Evolutionary conservation across 1,140 invertebrate genomes (phyloP), one percentile per base, ranked within the genome.

Genomic region (Coptotermes formosanus): DNA sequence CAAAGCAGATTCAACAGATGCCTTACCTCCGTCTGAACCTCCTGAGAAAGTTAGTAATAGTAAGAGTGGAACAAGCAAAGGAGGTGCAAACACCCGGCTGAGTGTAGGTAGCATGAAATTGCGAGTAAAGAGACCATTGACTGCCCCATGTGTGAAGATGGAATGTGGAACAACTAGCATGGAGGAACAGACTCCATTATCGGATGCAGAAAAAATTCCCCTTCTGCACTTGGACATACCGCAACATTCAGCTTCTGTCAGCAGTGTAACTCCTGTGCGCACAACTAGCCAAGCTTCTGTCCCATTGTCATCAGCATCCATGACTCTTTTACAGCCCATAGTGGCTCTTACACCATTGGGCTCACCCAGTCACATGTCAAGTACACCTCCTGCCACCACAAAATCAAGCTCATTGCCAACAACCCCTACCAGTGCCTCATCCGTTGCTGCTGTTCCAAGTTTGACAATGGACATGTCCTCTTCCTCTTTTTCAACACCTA

Each of bases 401-500:
- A 89, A 64, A 86, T 88, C 64, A 89, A 89, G 86, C 87, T 88
- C 48, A 90, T 92, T 86, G 88, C 91, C 1, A 88, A 91, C 87
- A 92, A 19, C 84, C 32, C 32, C 84, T 64, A 55, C 48, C 9
- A 52, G 23, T 85, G 32, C n/a, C 43, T 90, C 83, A 87, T 89
- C 43, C 83, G 38, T 44, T 55, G n/a, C 89, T 83, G 89, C 89
- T 44, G 86, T 89, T 0, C 89, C 88, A n/a, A 89, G 90, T 69
- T 88, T 89, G 38, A 89, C 88, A 90, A 90, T 85, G 90, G 90
- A 55, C 91, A 92, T 44, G 88, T 91, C 82, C 89, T 89, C 44
- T 89, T 91, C n/a, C 32, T 83, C 44, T 87, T 64, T 88, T 25
- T 86, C 59, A 87, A 81, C 25, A 87, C 81, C 55, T 87, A 87